phyloP scores from a whole-genome alignment of 2,888 invertebrate species.

The Meghimatium bilineatum region DNA sequence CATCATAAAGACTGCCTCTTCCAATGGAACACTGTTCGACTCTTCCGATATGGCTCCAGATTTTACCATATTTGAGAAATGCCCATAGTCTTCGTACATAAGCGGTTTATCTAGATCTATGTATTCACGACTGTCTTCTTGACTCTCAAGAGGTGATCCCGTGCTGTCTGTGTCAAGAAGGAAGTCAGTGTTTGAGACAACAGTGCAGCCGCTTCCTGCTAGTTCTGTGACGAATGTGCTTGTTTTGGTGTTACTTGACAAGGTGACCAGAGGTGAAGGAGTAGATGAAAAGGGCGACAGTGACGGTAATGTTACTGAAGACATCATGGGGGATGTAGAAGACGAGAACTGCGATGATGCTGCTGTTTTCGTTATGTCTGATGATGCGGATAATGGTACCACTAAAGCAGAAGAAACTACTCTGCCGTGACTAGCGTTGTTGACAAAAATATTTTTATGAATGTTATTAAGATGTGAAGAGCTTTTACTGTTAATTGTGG shows the following conservation, averaged over 20 bases:
- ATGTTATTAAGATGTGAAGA: background rate
- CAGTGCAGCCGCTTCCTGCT: slow-evolving; percentile 36
- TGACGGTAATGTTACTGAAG: background rate
- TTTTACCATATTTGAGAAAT: background rate
- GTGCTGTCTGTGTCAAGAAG: background rate
- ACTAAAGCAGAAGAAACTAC: background rate
- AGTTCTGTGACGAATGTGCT: slow-evolving; percentile 32
- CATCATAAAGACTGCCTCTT: slow-evolving; percentile 34
- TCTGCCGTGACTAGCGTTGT: background rate
- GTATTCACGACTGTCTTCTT: slow-evolving; percentile 30
- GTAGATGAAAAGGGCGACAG: background rate
- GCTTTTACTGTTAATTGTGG: background rate
- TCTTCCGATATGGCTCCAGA: background rate
- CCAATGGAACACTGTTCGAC: slow-evolving; percentile 8
- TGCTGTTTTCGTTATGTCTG: background rate
- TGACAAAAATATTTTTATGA: background rate
- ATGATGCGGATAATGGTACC: background rate
- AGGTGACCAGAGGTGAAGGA: background rate
- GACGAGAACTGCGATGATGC: background rate
- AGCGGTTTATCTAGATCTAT: slow-evolving; percentile 38
- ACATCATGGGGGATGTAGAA: slow-evolving; percentile 14
- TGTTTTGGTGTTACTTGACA: background rate
- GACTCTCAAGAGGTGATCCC: background rate
- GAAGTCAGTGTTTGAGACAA: slow-evolving; percentile 31
- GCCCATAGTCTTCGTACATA: slow-evolving; percentile 20